Conservation (phyloP, 2,797 vertebrate species). For the Catamblyrhynchus diadema region DNA sequence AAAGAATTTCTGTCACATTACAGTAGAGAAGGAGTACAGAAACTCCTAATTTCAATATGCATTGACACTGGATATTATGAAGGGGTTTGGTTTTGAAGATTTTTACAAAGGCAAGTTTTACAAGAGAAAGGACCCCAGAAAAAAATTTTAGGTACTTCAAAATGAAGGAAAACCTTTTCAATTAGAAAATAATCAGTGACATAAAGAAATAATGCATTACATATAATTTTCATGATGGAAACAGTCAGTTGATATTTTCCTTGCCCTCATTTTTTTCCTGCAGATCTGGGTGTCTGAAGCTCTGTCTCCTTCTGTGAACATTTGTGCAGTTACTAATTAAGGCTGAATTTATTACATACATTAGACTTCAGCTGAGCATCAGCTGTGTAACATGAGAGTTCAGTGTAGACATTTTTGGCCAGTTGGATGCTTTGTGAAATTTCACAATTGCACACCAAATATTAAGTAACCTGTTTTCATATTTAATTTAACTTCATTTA, state of each 20-base stretch:
- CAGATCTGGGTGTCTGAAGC: neutral
- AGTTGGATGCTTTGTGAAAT: neutral
- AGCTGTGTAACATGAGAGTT: neutral
- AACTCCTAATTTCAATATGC: neutral
- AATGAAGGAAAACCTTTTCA: neutral
- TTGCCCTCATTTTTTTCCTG: neutral
- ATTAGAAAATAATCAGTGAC: neutral
- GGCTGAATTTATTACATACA: neutral
- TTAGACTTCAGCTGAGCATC: neutral
- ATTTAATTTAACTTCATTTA: neutral
- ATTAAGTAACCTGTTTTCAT: neutral
- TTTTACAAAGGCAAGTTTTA: neutral
- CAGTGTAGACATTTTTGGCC: neutral
- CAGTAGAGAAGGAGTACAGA: neutral
- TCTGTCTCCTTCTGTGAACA: neutral
- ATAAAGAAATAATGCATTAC: neutral
- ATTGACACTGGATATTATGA: neutral
- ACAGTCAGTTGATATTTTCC: neutral
- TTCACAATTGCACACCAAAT: neutral
- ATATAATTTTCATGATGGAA: neutral
- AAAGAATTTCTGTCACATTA: neutral
- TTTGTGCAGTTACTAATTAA: neutral
- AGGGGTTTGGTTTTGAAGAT: neutral
- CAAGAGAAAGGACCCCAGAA: neutral
- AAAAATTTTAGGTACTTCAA: neutral